phyloP scores from a whole-genome alignment of 2,888 invertebrate genomes.

The Hydrotaea cyrtoneurina region DNA sequence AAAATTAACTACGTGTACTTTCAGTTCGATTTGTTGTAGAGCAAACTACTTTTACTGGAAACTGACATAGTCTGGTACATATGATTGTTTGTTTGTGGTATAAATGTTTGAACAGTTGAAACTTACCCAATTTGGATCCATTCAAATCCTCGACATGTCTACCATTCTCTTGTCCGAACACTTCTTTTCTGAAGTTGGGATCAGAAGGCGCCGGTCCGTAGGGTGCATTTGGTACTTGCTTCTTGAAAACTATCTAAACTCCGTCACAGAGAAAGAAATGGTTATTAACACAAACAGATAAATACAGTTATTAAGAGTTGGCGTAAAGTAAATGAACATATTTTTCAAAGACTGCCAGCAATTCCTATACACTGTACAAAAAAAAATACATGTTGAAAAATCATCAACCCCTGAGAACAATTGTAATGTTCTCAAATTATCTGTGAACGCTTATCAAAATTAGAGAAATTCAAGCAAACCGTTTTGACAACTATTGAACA shows the following conservation, averaged over 20 bases:
- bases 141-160: conserved; percentile 76
- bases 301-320: too few species aligned
- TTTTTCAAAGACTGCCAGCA: too few species aligned
- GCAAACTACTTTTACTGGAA: conserved; percentile 21
- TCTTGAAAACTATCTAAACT: conserved; percentile 83
- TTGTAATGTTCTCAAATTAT: too few species aligned
- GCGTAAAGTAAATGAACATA: too few species aligned
- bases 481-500: too few species aligned
- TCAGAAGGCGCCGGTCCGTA: conserved; percentile 83
- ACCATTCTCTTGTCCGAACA: conserved; percentile 81
- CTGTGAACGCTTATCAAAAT: too few species aligned
- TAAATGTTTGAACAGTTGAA: background rate
- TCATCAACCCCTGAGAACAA: too few species aligned
- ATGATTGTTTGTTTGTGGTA: background rate
- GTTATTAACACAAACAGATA: too few species aligned
- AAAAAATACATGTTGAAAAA: too few species aligned
- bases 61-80: background rate
- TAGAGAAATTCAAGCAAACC: too few species aligned
- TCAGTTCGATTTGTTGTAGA: background rate
- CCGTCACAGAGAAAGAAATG: background rate
- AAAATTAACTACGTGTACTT: conserved; percentile 23
- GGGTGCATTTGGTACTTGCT: conserved; percentile 81
- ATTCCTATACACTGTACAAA: too few species aligned
- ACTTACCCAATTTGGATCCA: conserved; percentile 80
- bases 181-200: conserved; percentile 83